A percentile compares a stretch with the other conserved stretches of the same genome.
Evolutionary conservation across 2,888 invertebrate species (phyloP).

Genomic region (Standfussiana lucernea): DNA sequence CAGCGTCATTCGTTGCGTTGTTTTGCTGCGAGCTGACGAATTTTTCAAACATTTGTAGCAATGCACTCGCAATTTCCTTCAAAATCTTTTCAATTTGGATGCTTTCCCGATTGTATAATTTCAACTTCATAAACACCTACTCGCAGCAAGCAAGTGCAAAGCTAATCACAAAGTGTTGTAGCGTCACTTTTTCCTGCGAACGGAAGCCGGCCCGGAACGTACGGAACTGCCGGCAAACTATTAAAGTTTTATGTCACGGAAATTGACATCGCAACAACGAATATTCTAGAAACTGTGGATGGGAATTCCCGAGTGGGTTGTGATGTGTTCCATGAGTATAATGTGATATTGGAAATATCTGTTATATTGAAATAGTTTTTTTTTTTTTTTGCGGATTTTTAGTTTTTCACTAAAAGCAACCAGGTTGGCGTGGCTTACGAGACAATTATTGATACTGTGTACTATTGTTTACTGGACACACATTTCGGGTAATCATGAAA

Average conservation of each 20-base stretch:
- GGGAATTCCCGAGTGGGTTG: not conserved
- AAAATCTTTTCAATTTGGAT: not conserved
- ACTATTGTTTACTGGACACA: not conserved
- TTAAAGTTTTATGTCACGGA: conserved; percentile 40
- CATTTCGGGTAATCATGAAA: not conserved
- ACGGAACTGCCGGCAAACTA: conserved; percentile 41
- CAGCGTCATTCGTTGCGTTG: too few species aligned
- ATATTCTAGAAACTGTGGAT: conserved; percentile 7
- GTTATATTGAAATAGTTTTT: not conserved
- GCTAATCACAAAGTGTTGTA: conserved; percentile 25
- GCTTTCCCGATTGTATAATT: not conserved
- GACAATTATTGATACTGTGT: too few species aligned
- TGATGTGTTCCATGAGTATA: not conserved
- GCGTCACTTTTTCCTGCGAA: conserved; percentile 23
- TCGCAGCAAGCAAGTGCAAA: conserved; percentile 7
- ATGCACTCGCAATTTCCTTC: not conserved
- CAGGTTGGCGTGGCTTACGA: not conserved
- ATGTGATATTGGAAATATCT: conserved; percentile 6
- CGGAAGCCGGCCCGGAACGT: conserved; percentile 19
- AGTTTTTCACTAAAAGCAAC: not conserved
- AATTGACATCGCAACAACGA: conserved; percentile 35
- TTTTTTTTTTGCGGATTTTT: not conserved
- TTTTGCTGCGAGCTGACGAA: not conserved
- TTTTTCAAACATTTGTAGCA: not conserved
- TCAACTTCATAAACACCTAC: not conserved